Base-by-base conservation (phyloP, 2,113 vertebrate species). In the Dissostichus mawsoni region DNA sequence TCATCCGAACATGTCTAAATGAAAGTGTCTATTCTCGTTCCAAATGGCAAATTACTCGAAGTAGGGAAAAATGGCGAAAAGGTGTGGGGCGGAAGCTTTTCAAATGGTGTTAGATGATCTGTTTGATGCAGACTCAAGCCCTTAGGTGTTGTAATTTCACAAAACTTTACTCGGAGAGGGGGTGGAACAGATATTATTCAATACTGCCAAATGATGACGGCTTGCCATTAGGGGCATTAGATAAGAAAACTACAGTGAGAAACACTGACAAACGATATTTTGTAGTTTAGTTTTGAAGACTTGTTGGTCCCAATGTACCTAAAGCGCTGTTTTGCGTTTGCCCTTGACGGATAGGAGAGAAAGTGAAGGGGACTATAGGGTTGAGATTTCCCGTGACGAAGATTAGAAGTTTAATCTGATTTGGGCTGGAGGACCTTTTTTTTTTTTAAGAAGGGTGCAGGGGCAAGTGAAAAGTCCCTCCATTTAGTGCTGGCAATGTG, bases 341-440 rank as follows among this genome's bases (percentile, higher is more conserved):
- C 36, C 36, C 36, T 41, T 41, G 36, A 41, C 36, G 36, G 36
- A 41, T 41, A 41, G 36, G 36, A 41, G 36, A 33, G 16, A 29
- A 25, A 53, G 16, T 41, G 44, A 36, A 53, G 18, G 50, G 51
- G 25, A 18, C 50, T 47, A 65, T 33, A 12, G 36, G 36, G 36
- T 41, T 41, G 8, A 79, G 29, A 52, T 61, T 41, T 75, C 11
- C 16, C 20, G 52, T 66, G 59, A 78, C 48, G 17, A 41, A 61
- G 41, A 82, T 75, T 62, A 71, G 45, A 85, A 67, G 55, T 80
- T 56, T 73, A 68, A 76, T 77, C 62, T 68, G 78, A 73, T 81
- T 67, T 55, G 45, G 36, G 16, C 50, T 41, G 23, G 50, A 20
- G 11, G 44, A 25, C 57, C 25, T 57, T 59, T 56, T 47, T 55